Evolutionary conservation across 2,113 vertebrate species (phyloP).

Genomic region (Anser cygnoides): DNA sequence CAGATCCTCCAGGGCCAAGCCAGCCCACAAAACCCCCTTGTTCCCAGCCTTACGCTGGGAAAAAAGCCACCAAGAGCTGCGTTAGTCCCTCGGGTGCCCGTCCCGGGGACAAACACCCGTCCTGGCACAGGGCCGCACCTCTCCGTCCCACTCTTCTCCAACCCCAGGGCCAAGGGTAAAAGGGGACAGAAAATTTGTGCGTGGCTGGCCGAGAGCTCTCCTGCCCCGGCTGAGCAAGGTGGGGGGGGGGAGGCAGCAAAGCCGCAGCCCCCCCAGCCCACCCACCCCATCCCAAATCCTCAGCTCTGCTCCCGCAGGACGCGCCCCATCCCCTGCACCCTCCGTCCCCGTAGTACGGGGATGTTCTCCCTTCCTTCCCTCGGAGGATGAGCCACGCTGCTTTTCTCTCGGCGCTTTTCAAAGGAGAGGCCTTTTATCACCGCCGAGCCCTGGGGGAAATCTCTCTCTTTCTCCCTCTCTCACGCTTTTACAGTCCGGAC

Average conservation of each 20-base stretch:
- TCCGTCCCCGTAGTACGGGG: not conserved
- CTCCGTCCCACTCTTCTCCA: not conserved
- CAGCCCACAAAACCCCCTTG: too few relatives aligned
- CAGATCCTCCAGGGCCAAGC: too few relatives aligned
- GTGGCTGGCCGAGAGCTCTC: not conserved
- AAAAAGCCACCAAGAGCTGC: not conserved
- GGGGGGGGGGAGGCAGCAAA: not conserved
- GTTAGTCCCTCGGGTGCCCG: not conserved
- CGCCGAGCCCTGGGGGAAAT: slow-evolving; percentile 46
- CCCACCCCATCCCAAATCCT: too few relatives aligned
- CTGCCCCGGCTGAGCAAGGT: not conserved
- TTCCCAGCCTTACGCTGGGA: not conserved
- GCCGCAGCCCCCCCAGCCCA: not conserved
- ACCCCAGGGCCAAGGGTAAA: not conserved
- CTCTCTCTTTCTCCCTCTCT: not conserved
- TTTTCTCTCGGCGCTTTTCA: slow-evolving; percentile 50
- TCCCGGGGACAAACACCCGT: not conserved
- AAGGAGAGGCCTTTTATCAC: slow-evolving; percentile 48
- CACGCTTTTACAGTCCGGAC: not conserved
- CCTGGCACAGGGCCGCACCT: not conserved
- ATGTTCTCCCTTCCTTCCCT: slow-evolving; percentile 58
- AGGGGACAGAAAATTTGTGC: not conserved
- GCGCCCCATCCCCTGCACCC: not conserved
- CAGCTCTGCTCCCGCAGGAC: not conserved
- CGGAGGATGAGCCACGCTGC: slow-evolving; percentile 50